Conservation (phyloP, 2,797 vertebrate species). For the Gallinago stenura region DNA sequence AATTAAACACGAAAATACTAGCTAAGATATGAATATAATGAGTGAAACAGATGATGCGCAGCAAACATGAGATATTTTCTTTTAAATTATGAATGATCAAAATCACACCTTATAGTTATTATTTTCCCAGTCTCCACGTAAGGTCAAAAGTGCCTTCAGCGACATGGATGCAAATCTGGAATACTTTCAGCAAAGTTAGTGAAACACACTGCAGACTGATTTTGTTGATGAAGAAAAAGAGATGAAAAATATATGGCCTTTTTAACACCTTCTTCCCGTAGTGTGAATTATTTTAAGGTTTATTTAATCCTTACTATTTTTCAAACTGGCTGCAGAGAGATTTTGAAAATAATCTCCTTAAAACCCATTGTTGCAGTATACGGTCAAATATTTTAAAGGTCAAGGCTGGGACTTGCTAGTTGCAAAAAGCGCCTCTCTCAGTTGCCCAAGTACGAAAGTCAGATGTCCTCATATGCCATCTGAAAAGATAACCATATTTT, state of each 20-base stretch:
- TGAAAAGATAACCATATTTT: constrained; percentile 31
- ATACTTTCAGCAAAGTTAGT: constrained; percentile 14
- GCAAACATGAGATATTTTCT: constrained; percentile 67
- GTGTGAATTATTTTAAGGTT: neutral
- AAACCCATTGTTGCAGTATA: neutral
- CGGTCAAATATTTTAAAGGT: neutral
- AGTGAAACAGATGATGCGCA: constrained; percentile 77
- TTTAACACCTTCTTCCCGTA: constrained; percentile 23
- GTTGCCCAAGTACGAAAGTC: neutral
- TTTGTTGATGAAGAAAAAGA: constrained; percentile 7
- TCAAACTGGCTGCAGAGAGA: neutral
- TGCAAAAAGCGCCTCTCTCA: neutral
- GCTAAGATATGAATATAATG: constrained; percentile 71
- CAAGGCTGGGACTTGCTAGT: neutral
- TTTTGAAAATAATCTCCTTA: constrained; percentile 10
- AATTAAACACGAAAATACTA: constrained; percentile 73
- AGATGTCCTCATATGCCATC: constrained; percentile 31
- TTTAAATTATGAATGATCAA: constrained; percentile 65
- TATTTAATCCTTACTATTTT: constrained; percentile 2
- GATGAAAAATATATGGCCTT: neutral
- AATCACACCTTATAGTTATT: constrained; percentile 63
- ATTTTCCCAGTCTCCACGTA: constrained; percentile 53
- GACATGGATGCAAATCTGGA: constrained; percentile 24
- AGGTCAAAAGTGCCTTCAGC: constrained; percentile 53
- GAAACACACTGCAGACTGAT: neutral